Base-by-base conservation (phyloP, 2,113 vertebrate species). In the Gallinago media region DNA sequence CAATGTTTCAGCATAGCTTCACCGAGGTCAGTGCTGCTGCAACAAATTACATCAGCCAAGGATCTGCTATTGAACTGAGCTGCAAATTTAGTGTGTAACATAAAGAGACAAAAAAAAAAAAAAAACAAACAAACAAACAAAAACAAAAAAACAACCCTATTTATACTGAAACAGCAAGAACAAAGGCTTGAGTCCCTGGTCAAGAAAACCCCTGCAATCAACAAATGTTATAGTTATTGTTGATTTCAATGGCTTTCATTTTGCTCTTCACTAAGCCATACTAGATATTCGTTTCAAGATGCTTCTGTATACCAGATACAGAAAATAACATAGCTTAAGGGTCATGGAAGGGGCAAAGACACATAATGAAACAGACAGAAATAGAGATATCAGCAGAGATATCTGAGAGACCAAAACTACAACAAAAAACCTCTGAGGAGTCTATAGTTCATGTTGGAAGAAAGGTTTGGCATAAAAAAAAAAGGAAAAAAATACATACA, bases 1-100 rank as follows among this genome's bases (percentile, higher is more conserved):
- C 88, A 90, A 18, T 26, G 59, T 74, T 95, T 85, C 85, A 91
- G 55, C 80, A 72, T 21, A 94, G 49, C 65, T 90, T 73, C 63
- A 56, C n/a, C 1, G 4, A 91, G 92, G 67, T 92, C 76, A 83
- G 15, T 21, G 52, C 42, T 92, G 70, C 76, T 89, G 31, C 55
- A 85, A 38, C 1, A 2, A 78, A 63, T 83, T 93, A 52, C 26
- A 76, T 58, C 73, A 95, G 78, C 78, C 87, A 93, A 94, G 32
- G 72, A 75, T 78, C 52, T 90, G 82, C 59, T 89, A 2, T 93
- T 18, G 49, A 92, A 77, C 50, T 29, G 65, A 92, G 8, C 25
- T 83, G 68, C 31, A 74, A 67, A 81, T 80, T 91, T 56, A 56
- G 44, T 31, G 62, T 72, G 50, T 55, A 56, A 40, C 71, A 73